Evolutionary conservation across 2,797 vertebrate genomes (phyloP).

Genomic region (Cuniculus paca): DNA sequence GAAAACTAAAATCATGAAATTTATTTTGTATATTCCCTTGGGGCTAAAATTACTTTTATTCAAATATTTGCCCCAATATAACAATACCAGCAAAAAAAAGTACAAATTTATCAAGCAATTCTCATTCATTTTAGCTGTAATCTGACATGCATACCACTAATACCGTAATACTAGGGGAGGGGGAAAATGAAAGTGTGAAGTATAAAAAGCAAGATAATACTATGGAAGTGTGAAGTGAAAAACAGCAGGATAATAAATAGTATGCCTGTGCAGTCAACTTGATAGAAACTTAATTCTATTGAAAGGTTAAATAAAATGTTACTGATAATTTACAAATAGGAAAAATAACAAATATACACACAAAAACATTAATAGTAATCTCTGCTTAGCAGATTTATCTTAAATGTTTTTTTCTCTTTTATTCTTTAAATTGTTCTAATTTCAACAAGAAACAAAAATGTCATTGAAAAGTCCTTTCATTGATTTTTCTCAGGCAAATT

Average conservation of each 20-base stretch:
- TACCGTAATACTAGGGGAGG: fast-evolving
- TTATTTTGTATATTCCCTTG: not conserved
- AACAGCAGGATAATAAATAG: not conserved
- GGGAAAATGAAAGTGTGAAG: not conserved
- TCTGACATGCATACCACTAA: not conserved
- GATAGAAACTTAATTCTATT: not conserved
- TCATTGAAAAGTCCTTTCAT: not conserved
- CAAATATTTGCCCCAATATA: not conserved
- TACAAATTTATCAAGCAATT: not conserved
- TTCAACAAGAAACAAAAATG: slow-evolving; percentile 61
- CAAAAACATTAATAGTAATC: not conserved
- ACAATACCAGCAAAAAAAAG: not conserved
- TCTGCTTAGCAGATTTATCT: not conserved
- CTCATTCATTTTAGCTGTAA: not conserved
- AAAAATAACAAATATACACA: not conserved
- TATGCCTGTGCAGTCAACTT: not conserved
- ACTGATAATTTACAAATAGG: not conserved
- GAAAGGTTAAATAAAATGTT: not conserved
- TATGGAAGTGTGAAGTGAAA: not conserved
- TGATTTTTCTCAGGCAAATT: not conserved
- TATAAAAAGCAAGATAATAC: not conserved
- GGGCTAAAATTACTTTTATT: slow-evolving; percentile 7
- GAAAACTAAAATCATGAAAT: slow-evolving; percentile 14
- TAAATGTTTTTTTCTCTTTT: not conserved
- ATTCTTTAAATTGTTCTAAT: slow-evolving; percentile 13